A percentile compares a stretch with the other conserved stretches of the same genome.
Conservation (phyloP, 2,113 vertebrate species). For the Promerops cafer region DNA sequence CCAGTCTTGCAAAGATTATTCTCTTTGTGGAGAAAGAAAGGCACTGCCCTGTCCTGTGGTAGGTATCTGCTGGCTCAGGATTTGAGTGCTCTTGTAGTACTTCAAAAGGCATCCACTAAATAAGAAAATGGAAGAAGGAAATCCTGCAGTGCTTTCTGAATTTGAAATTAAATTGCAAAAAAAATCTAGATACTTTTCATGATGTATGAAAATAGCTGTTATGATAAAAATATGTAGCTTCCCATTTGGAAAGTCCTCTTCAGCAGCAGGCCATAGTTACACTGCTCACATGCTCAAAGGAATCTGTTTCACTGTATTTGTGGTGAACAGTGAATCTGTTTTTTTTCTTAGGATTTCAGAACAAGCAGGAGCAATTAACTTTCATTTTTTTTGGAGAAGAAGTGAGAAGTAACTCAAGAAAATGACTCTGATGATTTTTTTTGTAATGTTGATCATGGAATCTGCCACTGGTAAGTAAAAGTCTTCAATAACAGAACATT, state of each 20-base stretch:
- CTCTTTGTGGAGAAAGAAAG: background rate
- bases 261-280: background rate
- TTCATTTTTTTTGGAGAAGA: background rate
- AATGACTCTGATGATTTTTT: constrained; percentile 18
- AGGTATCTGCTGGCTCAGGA: background rate
- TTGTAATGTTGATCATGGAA: background rate
- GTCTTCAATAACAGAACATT: background rate
- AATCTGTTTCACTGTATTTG: background rate
- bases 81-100: background rate
- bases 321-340: background rate
- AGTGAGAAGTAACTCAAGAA: background rate
- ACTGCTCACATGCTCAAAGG: background rate
- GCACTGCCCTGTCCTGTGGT: background rate
- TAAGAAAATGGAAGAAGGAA: background rate
- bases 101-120: background rate
- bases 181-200: background rate
- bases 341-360: background rate
- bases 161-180: background rate
- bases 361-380: background rate
- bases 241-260: background rate
- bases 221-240: background rate
- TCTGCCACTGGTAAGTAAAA: constrained; percentile 32
- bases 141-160: background rate
- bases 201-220: background rate
- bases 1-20: background rate